Evolutionary conservation across 2,797 vertebrate species (phyloP).

Genomic region (Hemitrygon akajei): DNA sequence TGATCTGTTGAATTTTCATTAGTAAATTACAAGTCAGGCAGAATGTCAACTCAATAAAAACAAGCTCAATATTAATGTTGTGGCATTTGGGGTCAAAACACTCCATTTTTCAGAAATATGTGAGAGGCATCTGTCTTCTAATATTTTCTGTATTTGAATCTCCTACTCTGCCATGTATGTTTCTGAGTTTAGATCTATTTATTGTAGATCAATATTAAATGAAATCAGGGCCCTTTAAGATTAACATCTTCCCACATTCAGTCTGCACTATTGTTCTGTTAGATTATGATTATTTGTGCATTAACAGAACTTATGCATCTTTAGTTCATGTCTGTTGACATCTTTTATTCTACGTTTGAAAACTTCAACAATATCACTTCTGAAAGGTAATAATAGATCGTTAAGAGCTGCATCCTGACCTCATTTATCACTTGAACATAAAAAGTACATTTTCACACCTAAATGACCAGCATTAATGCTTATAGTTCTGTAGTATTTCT

Average conservation of each 20-base stretch:
- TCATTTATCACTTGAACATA: neutral
- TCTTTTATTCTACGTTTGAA: neutral
- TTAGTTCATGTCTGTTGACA: neutral
- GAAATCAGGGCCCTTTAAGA: neutral
- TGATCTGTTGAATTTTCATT: neutral
- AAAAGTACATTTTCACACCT: neutral
- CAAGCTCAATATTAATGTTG: neutral
- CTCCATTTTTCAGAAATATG: neutral
- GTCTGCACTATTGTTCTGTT: neutral
- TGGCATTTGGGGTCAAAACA: neutral
- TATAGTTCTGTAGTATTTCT: neutral
- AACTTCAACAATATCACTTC: neutral
- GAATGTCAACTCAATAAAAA: neutral
- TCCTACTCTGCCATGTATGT: neutral
- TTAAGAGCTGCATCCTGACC: neutral
- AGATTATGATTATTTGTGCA: neutral
- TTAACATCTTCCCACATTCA: too few species aligned
- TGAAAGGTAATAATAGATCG: neutral
- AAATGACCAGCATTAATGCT: neutral
- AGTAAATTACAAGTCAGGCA: neutral
- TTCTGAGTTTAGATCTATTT: neutral
- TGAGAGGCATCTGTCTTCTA: neutral
- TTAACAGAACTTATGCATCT: neutral
- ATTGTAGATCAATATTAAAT: neutral
- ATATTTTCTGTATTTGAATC: neutral